Conservation (phyloP, 2,797 vertebrate genomes). For the Pteronotus mesoamericanus region DNA sequence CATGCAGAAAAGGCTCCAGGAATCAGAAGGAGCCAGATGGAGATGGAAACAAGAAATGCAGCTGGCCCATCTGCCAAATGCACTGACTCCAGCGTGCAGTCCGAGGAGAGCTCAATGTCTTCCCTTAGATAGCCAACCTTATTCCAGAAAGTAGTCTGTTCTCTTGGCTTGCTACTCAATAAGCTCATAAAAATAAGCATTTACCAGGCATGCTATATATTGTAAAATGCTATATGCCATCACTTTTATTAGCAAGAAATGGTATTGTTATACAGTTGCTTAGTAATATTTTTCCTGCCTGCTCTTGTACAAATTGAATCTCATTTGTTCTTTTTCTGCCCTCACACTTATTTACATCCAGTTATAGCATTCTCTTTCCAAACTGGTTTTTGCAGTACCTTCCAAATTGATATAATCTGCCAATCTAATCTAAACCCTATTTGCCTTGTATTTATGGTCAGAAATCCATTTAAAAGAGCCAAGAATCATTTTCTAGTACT, state of each 20-base stretch:
- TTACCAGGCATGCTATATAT: slow-evolving; percentile 26
- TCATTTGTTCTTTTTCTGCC: slow-evolving; percentile 49
- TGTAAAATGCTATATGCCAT: background rate
- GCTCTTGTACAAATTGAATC: slow-evolving; percentile 48
- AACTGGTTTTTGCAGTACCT: slow-evolving; percentile 16
- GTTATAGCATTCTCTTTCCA: slow-evolving; percentile 45
- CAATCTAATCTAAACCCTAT: slow-evolving; percentile 46
- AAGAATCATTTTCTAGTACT: slow-evolving; percentile 41
- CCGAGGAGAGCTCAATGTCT: slow-evolving; percentile 15
- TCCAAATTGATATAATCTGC: slow-evolving; percentile 48
- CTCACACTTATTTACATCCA: slow-evolving; percentile 52
- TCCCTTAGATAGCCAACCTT: slow-evolving; percentile 36
- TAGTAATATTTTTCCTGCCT: slow-evolving; percentile 45
- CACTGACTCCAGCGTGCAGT: background rate
- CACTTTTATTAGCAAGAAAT: slow-evolving; percentile 45
- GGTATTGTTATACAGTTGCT: background rate
- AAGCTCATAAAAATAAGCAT: slow-evolving; percentile 46
- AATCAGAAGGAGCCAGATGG: slow-evolving; percentile 41
- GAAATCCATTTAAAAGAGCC: slow-evolving; percentile 38
- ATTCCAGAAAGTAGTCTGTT: slow-evolving; percentile 27
- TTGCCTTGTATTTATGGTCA: slow-evolving; percentile 43
- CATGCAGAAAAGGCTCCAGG: slow-evolving; percentile 20
- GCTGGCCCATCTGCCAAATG: slow-evolving; percentile 33
- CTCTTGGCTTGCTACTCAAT: slow-evolving; percentile 4
- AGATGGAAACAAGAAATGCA: slow-evolving; percentile 2